Conservation (phyloP, 2,888 invertebrate species). For the Mesoligia furuncula region DNA sequence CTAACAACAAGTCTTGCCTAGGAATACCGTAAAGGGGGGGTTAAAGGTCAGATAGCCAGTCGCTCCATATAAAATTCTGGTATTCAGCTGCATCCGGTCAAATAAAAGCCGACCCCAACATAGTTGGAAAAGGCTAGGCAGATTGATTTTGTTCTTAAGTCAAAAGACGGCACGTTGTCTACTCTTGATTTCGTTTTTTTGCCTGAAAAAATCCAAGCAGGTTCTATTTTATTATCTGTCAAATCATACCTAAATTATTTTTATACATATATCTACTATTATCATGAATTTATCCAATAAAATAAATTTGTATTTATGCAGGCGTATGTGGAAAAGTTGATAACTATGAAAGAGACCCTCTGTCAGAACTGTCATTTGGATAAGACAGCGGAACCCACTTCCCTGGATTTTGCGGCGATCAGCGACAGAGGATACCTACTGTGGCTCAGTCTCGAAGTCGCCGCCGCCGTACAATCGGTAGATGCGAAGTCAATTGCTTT, state of each 20-base stretch:
- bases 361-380: constrained; percentile 86
- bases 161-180: background rate
- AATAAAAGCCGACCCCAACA: background rate
- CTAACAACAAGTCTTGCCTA: background rate
- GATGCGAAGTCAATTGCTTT: constrained; percentile 94
- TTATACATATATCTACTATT: background rate
- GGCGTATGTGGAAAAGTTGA: constrained; percentile 94
- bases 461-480: constrained; percentile 92
- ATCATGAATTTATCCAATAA: background rate
- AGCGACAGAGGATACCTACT: constrained; percentile 95
- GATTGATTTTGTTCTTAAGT: background rate
- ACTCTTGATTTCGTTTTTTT: background rate
- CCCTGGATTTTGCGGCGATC: constrained; percentile 92
- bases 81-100: background rate
- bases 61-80: background rate
- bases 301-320: constrained; percentile 71
- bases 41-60: background rate
- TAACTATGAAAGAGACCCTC: constrained; percentile 93
- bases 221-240: background rate
- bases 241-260: background rate
- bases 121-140: background rate
- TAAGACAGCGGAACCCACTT: constrained; percentile 93
- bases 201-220: background rate
- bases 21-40: background rate
- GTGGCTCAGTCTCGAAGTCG: constrained; percentile 94